A percentile compares a stretch with the other conserved stretches of the same genome.
Conservation (phyloP, 2,113 vertebrate species). For the Microtus ochrogaster region DNA sequence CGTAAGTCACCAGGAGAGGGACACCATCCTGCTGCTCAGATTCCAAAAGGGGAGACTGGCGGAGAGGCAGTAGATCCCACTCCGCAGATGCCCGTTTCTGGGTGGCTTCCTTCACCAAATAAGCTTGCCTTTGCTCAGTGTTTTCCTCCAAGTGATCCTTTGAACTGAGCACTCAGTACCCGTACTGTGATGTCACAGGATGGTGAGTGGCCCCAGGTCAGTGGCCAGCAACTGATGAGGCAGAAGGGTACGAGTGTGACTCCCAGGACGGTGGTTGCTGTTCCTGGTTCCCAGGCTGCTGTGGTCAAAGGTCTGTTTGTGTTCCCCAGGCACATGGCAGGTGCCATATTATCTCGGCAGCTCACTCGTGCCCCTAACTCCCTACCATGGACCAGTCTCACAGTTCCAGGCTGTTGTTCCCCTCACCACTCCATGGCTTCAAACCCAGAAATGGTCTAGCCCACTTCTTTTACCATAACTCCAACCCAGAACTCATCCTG, state of each 20-base stretch:
- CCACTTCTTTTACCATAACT: background rate
- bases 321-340: slow-evolving; percentile 48
- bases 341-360: background rate
- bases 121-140: background rate
- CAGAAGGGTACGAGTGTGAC: background rate
- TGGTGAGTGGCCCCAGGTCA: background rate
- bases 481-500: background rate
- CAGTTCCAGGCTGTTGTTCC: background rate
- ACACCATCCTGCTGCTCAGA: background rate
- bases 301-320: slow-evolving; percentile 65
- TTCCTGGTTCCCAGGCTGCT: slow-evolving; percentile 21
- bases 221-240: background rate
- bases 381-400: background rate
- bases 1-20: background rate
- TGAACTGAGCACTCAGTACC: background rate
- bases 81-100: background rate
- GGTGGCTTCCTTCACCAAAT: background rate
- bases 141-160: background rate
- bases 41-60: slow-evolving; percentile 35
- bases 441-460: background rate
- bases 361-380: background rate
- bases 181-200: background rate
- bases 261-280: background rate
- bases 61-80: background rate
- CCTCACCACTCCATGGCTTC: background rate